Conservation (phyloP, 2,797 vertebrate genomes). For the Sebastes wilsoni region DNA sequence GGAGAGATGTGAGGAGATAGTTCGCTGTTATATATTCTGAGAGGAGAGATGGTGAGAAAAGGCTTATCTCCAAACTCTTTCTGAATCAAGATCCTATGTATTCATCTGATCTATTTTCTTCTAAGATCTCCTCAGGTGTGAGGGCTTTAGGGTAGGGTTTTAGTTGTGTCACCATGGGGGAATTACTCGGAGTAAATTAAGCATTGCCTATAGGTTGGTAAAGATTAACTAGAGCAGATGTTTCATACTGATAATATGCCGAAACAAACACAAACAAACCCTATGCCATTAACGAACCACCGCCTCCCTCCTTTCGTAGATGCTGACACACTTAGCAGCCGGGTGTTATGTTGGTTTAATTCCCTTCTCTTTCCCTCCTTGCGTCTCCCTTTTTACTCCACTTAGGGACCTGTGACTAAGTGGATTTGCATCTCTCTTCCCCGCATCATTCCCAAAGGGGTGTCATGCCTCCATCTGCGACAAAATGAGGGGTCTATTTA, state of each 20-base stretch:
- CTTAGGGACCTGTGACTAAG: slow-evolving; percentile 70
- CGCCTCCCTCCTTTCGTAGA: slow-evolving; percentile 9
- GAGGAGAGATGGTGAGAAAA: slow-evolving; percentile 12
- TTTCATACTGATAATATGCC: slow-evolving; percentile 62
- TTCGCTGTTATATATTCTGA: slow-evolving; percentile 15
- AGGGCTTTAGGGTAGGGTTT: slow-evolving; percentile 35
- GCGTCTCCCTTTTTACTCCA: slow-evolving; percentile 37
- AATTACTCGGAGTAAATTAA: slow-evolving; percentile 50
- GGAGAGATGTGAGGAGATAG: slow-evolving; percentile 21
- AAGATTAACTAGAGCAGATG: slow-evolving; percentile 68
- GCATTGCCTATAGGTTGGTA: slow-evolving; percentile 54
- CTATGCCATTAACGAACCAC: slow-evolving; percentile 11
- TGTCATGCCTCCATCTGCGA: slow-evolving; percentile 42
- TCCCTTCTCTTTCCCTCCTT: slow-evolving; percentile 28
- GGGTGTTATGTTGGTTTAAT: slow-evolving; percentile 50
- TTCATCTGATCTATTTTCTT: slow-evolving; percentile 43
- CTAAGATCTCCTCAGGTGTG: slow-evolving; percentile 10
- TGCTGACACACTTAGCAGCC: slow-evolving; percentile 57
- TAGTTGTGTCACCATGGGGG: slow-evolving; percentile 35
- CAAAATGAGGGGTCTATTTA: slow-evolving; percentile 30
- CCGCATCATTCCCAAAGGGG: slow-evolving; percentile 42
- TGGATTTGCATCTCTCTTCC: slow-evolving; percentile 65
- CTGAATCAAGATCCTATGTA: slow-evolving; percentile 35
- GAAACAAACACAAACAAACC: slow-evolving; percentile 46
- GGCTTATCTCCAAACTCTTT: slow-evolving; percentile 54